Conservation (phyloP, 2,113 vertebrate genomes). For the Gambusia affinis region DNA sequence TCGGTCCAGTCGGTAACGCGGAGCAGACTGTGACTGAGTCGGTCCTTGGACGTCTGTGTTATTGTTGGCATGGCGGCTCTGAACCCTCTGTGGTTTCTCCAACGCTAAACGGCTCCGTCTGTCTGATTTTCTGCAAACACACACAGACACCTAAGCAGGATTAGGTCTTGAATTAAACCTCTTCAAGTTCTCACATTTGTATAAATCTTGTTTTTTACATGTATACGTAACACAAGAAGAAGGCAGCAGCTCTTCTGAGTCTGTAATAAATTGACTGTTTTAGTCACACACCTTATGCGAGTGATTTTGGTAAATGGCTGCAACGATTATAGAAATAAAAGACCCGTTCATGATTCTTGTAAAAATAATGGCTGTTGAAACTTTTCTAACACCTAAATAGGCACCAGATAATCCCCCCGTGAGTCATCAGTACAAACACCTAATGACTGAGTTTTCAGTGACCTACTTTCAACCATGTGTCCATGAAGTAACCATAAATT, state of each 20-base stretch:
- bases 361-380: slow-evolving; percentile 7
- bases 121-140: slow-evolving; percentile 17
- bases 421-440: slow-evolving; percentile 10
- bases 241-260: not conserved
- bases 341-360: slow-evolving; percentile 21
- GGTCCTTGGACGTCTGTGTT: slow-evolving; percentile 73
- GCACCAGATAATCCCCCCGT: slow-evolving; percentile 17
- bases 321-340: slow-evolving; percentile 26
- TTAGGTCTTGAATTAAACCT: slow-evolving; percentile 1
- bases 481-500: slow-evolving; percentile 19
- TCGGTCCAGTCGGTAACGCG: slow-evolving; percentile 49
- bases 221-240: not conserved
- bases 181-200: not conserved
- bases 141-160: slow-evolving; percentile 3
- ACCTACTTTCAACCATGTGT: slow-evolving; percentile 28
- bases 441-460: not conserved
- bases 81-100: slow-evolving; percentile 25
- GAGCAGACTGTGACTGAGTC: slow-evolving; percentile 83
- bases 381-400: slow-evolving; percentile 21
- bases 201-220: not conserved
- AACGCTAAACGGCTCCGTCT: slow-evolving; percentile 54
- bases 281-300: not conserved
- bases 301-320: not conserved
- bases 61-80: slow-evolving; percentile 79
- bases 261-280: not conserved